Percentiles rank a stretch among this genome's conserved stretches.
phyloP scores from a whole-genome alignment of 2,888 invertebrate species.

The Laothoe populi region DNA sequence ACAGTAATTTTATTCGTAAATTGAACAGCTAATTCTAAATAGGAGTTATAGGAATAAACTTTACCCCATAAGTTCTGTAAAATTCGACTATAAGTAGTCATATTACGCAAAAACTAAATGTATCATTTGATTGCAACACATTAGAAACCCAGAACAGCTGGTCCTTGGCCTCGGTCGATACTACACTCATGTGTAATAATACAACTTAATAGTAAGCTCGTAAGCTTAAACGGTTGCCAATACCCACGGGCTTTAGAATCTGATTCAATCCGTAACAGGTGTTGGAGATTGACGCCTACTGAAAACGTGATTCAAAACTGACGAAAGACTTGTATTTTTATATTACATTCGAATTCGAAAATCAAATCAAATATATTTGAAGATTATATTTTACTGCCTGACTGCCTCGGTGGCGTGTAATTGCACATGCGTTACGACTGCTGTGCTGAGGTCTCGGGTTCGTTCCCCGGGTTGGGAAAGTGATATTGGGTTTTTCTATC shows the following conservation, averaged over 20 bases:
- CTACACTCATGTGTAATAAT: slow-evolving; percentile 39
- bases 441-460: no score
- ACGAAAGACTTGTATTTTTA: background rate
- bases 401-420: no score
- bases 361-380: no score
- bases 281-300: background rate
- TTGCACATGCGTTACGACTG: no score
- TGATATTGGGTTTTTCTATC: no score
- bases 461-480: no score
- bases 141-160: slow-evolving; percentile 37
- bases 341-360: no score
- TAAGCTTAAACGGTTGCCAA: slow-evolving; percentile 28
- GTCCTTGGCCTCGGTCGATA: slow-evolving; percentile 43
- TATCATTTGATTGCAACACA: slow-evolving; percentile 18
- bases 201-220: slow-evolving; percentile 37
- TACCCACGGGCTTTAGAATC: slow-evolving; percentile 10
- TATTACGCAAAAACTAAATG: slow-evolving; percentile 9
- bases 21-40: no score
- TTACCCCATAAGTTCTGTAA: no score
- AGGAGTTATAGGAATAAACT: no score
- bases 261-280: background rate
- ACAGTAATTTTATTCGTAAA: no score
- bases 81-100: background rate
- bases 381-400: no score
- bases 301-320: background rate